Conservation (phyloP, 2,113 vertebrate species). For the Axis porcinus region DNA sequence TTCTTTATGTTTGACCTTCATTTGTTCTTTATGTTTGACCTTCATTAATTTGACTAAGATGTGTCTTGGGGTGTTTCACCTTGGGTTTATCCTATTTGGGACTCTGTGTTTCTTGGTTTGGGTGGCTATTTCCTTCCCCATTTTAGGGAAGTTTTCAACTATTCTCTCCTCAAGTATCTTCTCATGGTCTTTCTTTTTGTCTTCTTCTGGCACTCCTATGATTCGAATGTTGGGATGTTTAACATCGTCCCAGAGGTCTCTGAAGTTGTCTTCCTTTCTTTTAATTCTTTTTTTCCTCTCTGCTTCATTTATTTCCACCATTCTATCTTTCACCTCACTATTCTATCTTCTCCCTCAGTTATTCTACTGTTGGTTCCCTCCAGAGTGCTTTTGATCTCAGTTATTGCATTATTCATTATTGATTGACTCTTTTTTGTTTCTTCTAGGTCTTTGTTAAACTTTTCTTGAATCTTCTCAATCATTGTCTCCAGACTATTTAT, state of each 20-base stretch:
- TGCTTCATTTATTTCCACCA: not conserved
- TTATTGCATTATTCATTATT: not conserved
- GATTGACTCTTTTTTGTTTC: not conserved
- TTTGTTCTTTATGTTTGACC: not conserved
- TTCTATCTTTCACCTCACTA: not conserved
- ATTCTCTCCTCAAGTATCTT: not conserved
- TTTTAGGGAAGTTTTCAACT: not conserved
- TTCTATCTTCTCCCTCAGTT: not conserved
- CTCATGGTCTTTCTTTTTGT: not conserved
- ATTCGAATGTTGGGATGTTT: fast-evolving
- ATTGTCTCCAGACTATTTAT: not conserved
- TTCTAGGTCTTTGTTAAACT: not conserved
- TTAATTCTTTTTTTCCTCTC: not conserved
- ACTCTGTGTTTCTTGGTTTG: not conserved
- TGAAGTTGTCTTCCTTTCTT: not conserved
- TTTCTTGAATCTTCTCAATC: not conserved
- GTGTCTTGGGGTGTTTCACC: not conserved
- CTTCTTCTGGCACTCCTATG: not conserved
- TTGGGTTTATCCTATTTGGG: not conserved
- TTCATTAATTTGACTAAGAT: not conserved
- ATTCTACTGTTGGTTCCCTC: not conserved
- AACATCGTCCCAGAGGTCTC: not conserved
- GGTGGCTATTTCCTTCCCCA: not conserved
- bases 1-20: not conserved
- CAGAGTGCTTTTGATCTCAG: not conserved